Evolutionary conservation across 2,113 vertebrate species (phyloP).

Genomic region (Carassius gibelio): DNA sequence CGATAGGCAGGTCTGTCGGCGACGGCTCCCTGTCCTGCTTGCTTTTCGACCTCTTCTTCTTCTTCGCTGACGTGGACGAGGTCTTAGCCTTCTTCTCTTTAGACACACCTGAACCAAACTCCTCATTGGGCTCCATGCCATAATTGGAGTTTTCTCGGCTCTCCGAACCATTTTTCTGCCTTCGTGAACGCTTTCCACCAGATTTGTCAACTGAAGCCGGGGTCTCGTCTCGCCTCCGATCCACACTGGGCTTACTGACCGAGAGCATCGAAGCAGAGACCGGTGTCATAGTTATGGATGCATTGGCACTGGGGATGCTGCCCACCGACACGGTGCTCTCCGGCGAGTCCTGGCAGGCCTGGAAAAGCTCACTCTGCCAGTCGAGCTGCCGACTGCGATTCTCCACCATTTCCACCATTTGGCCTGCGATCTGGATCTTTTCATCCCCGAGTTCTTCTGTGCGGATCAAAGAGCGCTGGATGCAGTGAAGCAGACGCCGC

Average conservation of each 20-base stretch:
- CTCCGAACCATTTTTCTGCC: constrained; percentile 91
- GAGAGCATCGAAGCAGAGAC: constrained; percentile 55
- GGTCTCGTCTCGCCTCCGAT: constrained; percentile 86
- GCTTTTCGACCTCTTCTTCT: constrained; percentile 94
- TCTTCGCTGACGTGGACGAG: constrained; percentile 82
- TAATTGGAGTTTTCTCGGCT: constrained; percentile 87
- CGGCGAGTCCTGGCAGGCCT: constrained; percentile 83
- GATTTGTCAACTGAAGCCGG: constrained; percentile 81
- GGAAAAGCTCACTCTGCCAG: constrained; percentile 88
- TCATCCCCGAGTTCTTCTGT: constrained; percentile 96
- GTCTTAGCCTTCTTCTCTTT: constrained; percentile 93
- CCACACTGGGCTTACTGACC: constrained; percentile 74
- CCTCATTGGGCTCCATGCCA: constrained; percentile 84
- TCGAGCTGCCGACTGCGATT: constrained; percentile 92
- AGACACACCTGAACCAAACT: constrained; percentile 80
- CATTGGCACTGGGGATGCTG: constrained; percentile 58
- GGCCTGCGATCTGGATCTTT: constrained; percentile 95
- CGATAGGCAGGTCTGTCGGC: constrained; percentile 92
- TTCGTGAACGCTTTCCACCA: constrained; percentile 87
- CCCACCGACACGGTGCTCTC: constrained; percentile 75
- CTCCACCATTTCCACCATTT: constrained; percentile 97
- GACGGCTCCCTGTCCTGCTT: constrained; percentile 94
- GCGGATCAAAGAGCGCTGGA: constrained; percentile 91
- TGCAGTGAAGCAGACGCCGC: constrained; percentile 84
- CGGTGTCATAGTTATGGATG: constrained; percentile 63